Evolutionary conservation across 2,113 vertebrate genomes (phyloP).

Genomic region (Origma solitaria): DNA sequence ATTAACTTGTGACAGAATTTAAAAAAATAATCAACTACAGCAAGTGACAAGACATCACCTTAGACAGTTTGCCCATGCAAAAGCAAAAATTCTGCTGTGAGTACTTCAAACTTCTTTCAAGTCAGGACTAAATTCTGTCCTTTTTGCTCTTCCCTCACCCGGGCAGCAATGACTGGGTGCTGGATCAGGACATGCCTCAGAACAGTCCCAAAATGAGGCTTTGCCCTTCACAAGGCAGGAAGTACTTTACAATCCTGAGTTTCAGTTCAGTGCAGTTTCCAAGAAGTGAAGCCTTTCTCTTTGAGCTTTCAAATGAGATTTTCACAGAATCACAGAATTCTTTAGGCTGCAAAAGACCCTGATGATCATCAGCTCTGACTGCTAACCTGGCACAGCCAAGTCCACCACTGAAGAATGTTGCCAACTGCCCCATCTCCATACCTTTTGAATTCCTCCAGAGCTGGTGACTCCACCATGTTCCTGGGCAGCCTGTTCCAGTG

Average conservation of each 20-base stretch:
- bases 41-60: neutral
- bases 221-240: neutral
- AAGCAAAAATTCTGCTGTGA: neutral
- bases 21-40: neutral
- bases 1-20: neutral
- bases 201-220: neutral
- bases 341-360: neutral
- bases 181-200: neutral
- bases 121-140: neutral
- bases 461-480: rapidly evolving
- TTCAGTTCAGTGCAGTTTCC: neutral
- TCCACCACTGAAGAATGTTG: neutral
- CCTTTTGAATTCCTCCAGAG: neutral
- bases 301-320: neutral
- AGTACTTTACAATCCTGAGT: neutral
- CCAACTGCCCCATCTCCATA: rapidly evolving
- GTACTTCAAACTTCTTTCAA: neutral
- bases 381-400: neutral
- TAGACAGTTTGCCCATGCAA: neutral
- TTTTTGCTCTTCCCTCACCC: neutral
- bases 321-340: neutral
- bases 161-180: neutral
- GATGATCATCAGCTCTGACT: neutral
- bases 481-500: neutral
- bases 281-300: neutral